Base-by-base conservation (phyloP, 1,140 invertebrate genomes). In the Zaprionus nigranus region DNA sequence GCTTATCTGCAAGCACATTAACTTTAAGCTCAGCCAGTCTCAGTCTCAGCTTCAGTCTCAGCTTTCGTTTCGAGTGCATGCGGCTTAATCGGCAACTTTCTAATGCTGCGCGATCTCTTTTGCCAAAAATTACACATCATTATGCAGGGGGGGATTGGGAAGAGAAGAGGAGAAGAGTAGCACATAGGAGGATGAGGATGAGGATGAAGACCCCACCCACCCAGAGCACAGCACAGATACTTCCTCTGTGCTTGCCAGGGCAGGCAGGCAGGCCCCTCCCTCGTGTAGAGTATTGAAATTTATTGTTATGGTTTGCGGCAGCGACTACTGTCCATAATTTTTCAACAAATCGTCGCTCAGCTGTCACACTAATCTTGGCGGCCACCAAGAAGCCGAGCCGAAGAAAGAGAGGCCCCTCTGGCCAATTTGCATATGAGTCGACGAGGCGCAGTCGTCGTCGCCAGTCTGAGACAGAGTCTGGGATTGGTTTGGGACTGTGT, bases 291-390 rank as follows among this genome's bases (percentile, higher is more conserved):
- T 76, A 76, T 78, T 57, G 60, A 56, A 73, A 83, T 83, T 88
- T 83, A 72, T 83, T 87, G 84, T 83, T 88, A 88, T 81, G 77
- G 72, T 74, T 75, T 70, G 40, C 78, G 73, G 78, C 83, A 72
- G 74, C 85, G 81, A 87, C 84, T 88, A 88, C 84, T 88, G 85
- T 88, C 85, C 85, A 88, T 88, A 88, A 88, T 88, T 88, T 88
- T 81, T 82, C 81, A 90, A 85, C 85, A 88, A 88, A 90, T 90
- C 79, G 84, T 90, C 85, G 84, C 86, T 88, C 81, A 90, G 85
- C 85, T 88, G 85, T 88, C 85, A 90, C 85, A 90, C 81, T 90
- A 90, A 88, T 88, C 85, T 85, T 71, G 38, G 54, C 67, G 67
- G 69, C 65, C 43, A 61, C 68, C 58, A 78, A 75, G 59, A 57